These are phyloP conservation scores for Ploceus nigricollis DNA, from an alignment of 2,113 vertebrate genomes.

Conservation along the genomic window DNA sequence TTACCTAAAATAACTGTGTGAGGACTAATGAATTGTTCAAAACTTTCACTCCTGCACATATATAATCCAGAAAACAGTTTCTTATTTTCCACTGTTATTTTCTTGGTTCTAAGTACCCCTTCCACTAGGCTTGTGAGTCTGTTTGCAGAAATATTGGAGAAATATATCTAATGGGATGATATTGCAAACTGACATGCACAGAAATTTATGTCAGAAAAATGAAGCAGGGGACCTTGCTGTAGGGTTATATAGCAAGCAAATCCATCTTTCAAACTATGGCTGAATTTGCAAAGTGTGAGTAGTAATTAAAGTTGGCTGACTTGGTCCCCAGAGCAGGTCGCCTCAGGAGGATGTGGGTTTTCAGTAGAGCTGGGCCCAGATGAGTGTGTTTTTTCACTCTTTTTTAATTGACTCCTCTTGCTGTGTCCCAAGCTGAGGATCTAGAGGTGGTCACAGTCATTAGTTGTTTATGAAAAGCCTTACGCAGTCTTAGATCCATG, in stretches of 20 bases:
- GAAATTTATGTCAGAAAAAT: background rate
- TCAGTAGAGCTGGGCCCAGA: background rate
- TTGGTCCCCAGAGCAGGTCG: background rate
- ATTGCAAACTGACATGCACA: background rate
- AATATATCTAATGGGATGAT: background rate
- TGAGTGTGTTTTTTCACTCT: background rate
- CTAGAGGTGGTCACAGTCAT: background rate
- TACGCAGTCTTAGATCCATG: background rate
- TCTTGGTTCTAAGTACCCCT: background rate
- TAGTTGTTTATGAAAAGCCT: background rate
- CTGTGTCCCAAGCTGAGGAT: background rate
- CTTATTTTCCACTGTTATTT: background rate
- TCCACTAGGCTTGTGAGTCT: background rate
- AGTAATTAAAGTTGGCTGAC: background rate
- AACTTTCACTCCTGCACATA: background rate
- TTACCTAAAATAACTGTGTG: background rate
- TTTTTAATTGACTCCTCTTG: background rate
- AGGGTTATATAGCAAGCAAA: background rate
- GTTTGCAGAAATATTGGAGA: background rate
- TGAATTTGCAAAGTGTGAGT: background rate
- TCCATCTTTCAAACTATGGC: background rate
- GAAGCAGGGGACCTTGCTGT: background rate
- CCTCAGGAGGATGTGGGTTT: background rate
- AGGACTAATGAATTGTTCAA: background rate
- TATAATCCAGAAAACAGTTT: background rate